Evolutionary conservation across 2,113 vertebrate genomes (phyloP).

Genomic region (Clarias macrocephalus): DNA sequence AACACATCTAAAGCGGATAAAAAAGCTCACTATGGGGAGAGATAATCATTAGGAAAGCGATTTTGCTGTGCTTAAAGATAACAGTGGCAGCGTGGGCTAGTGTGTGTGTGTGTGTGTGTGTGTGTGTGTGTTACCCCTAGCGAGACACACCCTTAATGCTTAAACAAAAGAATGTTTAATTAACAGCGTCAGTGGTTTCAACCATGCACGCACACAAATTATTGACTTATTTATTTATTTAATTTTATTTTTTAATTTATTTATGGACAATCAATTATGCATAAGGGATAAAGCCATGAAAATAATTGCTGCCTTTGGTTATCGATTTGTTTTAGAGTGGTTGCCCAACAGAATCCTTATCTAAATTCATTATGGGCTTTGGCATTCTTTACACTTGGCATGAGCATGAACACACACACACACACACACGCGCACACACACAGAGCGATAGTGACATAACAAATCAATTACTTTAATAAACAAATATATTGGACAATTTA

Average conservation of each 20-base stretch:
- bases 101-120: background rate
- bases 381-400: conserved; percentile 1
- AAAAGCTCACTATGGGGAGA: conserved; percentile 35
- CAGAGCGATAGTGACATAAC: background rate
- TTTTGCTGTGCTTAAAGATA: conserved; percentile 45
- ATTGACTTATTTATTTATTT: too few species aligned
- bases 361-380: conserved; percentile 18
- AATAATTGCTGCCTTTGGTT: conserved; percentile 12
- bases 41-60: conserved; percentile 45
- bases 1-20: conserved; percentile 47
- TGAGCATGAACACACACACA: background rate
- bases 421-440: background rate
- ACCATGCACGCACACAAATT: background rate
- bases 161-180: conserved; percentile 33
- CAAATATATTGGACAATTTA: background rate
- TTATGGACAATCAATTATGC: conserved; percentile 23
- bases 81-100: conserved; percentile 10
- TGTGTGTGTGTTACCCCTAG: background rate
- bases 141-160: conserved; percentile 35
- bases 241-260: background rate
- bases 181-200: conserved; percentile 14
- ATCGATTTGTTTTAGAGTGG: background rate
- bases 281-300: conserved; percentile 18
- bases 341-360: conserved; percentile 3
- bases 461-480: background rate